Conservation (phyloP, 2,888 invertebrate genomes). For the Caenorhabditis sp. region DNA sequence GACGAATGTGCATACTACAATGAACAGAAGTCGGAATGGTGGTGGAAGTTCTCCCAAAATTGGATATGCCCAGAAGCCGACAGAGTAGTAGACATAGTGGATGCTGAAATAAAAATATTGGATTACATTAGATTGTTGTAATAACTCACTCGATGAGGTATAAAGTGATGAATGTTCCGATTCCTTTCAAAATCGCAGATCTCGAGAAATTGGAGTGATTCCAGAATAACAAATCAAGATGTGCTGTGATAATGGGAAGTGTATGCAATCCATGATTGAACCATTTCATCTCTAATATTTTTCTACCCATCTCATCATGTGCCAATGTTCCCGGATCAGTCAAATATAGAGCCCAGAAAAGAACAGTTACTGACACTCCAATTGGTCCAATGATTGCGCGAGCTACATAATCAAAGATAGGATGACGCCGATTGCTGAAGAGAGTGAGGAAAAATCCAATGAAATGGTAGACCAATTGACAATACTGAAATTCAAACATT, state of each 20-base stretch:
- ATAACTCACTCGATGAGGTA: constrained; percentile 62
- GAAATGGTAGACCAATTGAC: constrained; percentile 62
- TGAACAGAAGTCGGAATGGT: constrained; percentile 53
- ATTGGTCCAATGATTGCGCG: constrained; percentile 49
- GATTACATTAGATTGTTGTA: constrained; percentile 1
- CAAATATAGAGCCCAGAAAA: constrained; percentile 64
- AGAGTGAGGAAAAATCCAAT: constrained; percentile 47
- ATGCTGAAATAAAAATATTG: constrained; percentile 50
- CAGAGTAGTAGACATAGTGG: constrained; percentile 56
- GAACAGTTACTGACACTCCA: constrained; percentile 57
- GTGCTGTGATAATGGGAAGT: constrained; percentile 57
- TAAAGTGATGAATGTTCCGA: constrained; percentile 38
- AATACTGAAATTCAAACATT: constrained; percentile 44
- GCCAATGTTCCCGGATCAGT: constrained; percentile 59
- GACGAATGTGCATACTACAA: constrained; percentile 52
- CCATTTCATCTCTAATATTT: constrained; percentile 52
- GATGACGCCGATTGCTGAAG: constrained; percentile 13
- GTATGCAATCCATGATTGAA: constrained; percentile 69
- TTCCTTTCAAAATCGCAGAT: constrained; percentile 37
- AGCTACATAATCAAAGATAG: constrained; percentile 45
- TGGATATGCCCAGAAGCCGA: constrained; percentile 68
- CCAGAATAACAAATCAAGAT: constrained; percentile 59
- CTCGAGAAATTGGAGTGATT: constrained; percentile 46
- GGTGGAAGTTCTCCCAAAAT: constrained; percentile 59
- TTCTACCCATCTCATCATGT: constrained; percentile 55